phyloP scores from a whole-genome alignment of 2,113 vertebrate species.

The Hepsetus odoe region DNA sequence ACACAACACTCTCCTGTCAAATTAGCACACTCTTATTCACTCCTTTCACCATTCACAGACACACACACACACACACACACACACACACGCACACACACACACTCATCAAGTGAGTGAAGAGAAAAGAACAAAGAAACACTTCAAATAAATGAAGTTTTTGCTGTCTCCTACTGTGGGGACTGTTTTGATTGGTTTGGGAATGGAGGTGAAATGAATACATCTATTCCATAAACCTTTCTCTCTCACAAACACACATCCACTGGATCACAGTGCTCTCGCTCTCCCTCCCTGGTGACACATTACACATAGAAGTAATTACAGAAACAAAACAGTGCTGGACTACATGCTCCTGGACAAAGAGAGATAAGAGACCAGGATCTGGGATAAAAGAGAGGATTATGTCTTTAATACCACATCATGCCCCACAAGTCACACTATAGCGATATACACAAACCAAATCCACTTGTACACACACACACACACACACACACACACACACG shows the following conservation, averaged over 20 bases:
- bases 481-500: neutral
- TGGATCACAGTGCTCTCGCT: neutral
- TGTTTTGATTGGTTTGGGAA: neutral
- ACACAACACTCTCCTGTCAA: constrained; percentile 37
- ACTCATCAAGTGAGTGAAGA: neutral
- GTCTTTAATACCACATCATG: constrained; percentile 23
- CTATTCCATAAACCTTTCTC: neutral
- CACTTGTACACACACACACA: neutral
- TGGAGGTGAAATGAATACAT: neutral
- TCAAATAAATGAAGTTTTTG: constrained; percentile 18
- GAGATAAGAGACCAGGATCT: constrained; percentile 21
- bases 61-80: neutral
- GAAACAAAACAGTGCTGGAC: constrained; percentile 13
- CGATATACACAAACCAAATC: neutral
- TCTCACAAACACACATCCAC: neutral
- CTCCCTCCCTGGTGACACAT: constrained; percentile 1
- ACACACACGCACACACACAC: neutral
- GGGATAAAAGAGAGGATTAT: constrained; percentile 42
- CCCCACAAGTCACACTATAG: neutral
- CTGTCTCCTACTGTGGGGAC: neutral
- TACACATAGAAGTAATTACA: constrained; percentile 23
- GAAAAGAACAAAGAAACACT: constrained; percentile 8
- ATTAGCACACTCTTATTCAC: constrained; percentile 1
- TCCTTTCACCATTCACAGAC: neutral
- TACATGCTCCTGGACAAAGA: constrained; percentile 24